Evolutionary conservation across 2,888 invertebrate species (phyloP), one percentile per base, ranked within the genome.

Genomic region (Ichneumoninae sp.): DNA sequence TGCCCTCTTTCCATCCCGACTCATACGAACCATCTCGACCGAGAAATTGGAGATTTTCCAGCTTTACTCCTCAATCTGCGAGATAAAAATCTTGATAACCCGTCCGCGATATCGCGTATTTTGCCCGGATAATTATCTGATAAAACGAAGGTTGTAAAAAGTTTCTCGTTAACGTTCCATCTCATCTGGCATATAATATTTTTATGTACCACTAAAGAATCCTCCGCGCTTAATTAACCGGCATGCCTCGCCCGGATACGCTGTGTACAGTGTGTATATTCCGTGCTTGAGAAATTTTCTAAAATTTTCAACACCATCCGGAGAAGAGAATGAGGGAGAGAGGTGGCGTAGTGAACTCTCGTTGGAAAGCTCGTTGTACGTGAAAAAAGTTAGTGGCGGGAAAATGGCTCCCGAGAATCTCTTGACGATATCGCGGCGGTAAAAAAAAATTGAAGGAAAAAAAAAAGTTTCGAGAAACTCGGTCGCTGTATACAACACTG

Each of bases 21-120:
- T 83, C 83, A 80, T 80, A 82, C 84, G 86, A 83, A 82, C 76
- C 80, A 85, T 75, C 82, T 86, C 86, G 75, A 86, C 83, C 86
- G 84, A 84, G 81, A 86, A 87, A 86, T 86, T 84, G 82, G 80
- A 82, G 82, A 82, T 80, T 85, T 80, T 47, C 68, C 82, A 69
- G 82, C 82, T 82, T 85, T 71, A 82, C 80, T 80, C 40, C 60
- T 72, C 85, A 85, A 85, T 85, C 85, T 85, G 68, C 71, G 82
- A 80, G 82, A 85, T 85, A 85, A 85, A 76, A 82, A 82, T 82
- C 84, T 82, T 76, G 71, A 80, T 82, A 80, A 50, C 66, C 44
- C 33, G 22, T 66, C 30, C 60, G 54, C 50, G 69, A 47, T 71
- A 26, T 22, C 57, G 8, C 26, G 52, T 50, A 66, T 77, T 77